Base-by-base conservation (phyloP, 2,797 vertebrate genomes). In the Mycteria americana region DNA sequence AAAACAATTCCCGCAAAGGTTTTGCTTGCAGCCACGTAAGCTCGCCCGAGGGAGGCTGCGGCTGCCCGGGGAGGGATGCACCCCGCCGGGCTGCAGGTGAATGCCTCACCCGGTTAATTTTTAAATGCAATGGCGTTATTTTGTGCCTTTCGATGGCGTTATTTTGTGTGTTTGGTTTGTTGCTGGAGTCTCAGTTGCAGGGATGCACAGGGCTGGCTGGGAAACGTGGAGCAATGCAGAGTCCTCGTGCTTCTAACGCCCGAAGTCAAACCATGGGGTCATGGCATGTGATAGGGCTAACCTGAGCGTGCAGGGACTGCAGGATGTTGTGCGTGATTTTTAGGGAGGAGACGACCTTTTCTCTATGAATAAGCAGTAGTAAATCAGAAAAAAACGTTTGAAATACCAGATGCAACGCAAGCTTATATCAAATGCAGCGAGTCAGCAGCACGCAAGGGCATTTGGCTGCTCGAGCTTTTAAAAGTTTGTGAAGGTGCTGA, bases 71-170 rank as follows among this genome's bases (percentile, higher is more conserved):
- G 50, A n/a, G 46, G 64, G 45, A 30, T 64, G 70, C 27, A 45
- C 51, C 78, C 39, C 18, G 4, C 30, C 14, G 56, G 81, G 69
- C 60, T 89, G 86, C 93, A 73, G 91, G 91, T 80, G 67, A 96
- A 93, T 53, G n/a, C 37, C 57, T 33, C 13, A 33, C 13, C 2
- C 1, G 11, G 19, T 0, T 54, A 3, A 3, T 4, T 78, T 41
- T 65, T 10, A 3, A 28, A 8, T 6, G 17, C 39, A 82, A 27
- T 1, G 6, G 13, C 11, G 0, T 53, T 39, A 18, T 18, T 33
- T 45, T 31, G 48, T 23, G 69, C 2, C 1, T n/a, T n/a, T n/a
- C n/a, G n/a, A 27, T 1, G 6, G 13, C 11, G 0, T 53, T 39
- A 18, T 18, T 33, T 45, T 31, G 4, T 7, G n/a, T 33, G 23